phyloP scores from a whole-genome alignment of 2,888 invertebrate genomes.

The Gastrophysa polygoni region DNA sequence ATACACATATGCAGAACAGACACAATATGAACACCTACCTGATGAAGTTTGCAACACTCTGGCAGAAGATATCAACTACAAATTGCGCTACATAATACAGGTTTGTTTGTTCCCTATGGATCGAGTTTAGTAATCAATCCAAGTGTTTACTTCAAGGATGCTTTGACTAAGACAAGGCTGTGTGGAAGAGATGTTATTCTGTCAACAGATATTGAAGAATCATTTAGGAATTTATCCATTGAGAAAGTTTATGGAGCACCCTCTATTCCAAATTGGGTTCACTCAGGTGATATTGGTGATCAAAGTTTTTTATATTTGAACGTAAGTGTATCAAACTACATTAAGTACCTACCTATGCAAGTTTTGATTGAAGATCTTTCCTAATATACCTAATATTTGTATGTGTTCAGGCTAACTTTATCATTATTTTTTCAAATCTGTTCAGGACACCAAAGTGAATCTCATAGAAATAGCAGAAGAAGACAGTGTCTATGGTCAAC shows the following conservation, averaged over 20 bases:
- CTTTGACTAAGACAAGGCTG: conserved; percentile 50
- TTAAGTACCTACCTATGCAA: too few species aligned
- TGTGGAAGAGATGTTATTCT: conserved; percentile 50
- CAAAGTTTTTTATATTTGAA: conserved; percentile 51
- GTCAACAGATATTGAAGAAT: conserved; percentile 52
- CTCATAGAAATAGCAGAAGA: conserved; percentile 50
- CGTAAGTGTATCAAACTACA: conserved; percentile 43
- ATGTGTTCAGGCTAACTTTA: not conserved
- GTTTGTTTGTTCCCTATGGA: conserved; percentile 27
- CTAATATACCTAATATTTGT: conserved; percentile 12
- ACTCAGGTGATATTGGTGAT: conserved; percentile 48
- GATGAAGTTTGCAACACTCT: conserved; percentile 51
- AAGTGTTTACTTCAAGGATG: conserved; percentile 43
- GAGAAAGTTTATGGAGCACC: conserved; percentile 54
- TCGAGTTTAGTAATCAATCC: not conserved
- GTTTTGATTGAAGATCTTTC: too few species aligned
- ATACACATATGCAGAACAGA: conserved; percentile 51
- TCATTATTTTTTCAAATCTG: not conserved
- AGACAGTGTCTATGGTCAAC: conserved; percentile 46
- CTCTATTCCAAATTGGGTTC: conserved; percentile 50
- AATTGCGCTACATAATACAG: conserved; percentile 53
- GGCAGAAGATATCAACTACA: conserved; percentile 56
- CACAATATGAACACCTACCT: conserved; percentile 47
- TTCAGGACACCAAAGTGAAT: conserved; percentile 46
- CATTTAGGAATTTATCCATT: conserved; percentile 50